Evolutionary conservation across 2,888 invertebrate genomes (phyloP).

Genomic region (Tetramorium bicarinatum): DNA sequence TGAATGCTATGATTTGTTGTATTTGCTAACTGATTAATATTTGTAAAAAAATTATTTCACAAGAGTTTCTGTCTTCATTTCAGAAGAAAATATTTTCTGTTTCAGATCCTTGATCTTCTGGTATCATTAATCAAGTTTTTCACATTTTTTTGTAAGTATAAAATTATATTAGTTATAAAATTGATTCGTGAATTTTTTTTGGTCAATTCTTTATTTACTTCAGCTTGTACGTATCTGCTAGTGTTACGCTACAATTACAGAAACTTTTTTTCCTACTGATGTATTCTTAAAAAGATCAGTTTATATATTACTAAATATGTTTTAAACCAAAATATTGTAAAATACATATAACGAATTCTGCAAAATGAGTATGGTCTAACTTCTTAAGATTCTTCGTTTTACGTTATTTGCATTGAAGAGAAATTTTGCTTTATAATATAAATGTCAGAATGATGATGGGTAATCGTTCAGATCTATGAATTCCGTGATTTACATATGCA

Average conservation of each 20-base stretch:
- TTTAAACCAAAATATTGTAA: neutral
- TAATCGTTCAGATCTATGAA: neutral
- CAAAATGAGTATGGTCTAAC: neutral
- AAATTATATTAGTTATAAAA: neutral
- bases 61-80: neutral
- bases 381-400: neutral
- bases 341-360: neutral
- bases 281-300: neutral
- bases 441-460: neutral
- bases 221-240: neutral
- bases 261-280: neutral
- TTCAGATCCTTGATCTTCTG: neutral
- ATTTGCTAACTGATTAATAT: slow-evolving; percentile 6
- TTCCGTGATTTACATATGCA: slow-evolving; percentile 26
- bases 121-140: neutral
- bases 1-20: slow-evolving; percentile 13
- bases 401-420: neutral
- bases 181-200: neutral
- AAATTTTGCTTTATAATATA: neutral
- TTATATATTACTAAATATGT: neutral
- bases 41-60: neutral
- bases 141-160: neutral
- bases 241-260: neutral
- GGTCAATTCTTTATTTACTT: no score
- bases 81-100: neutral